These are phyloP conservation scores for Dioctria rufipes DNA, from an alignment of 2,888 invertebrate species.

Conservation along the genomic window DNA sequence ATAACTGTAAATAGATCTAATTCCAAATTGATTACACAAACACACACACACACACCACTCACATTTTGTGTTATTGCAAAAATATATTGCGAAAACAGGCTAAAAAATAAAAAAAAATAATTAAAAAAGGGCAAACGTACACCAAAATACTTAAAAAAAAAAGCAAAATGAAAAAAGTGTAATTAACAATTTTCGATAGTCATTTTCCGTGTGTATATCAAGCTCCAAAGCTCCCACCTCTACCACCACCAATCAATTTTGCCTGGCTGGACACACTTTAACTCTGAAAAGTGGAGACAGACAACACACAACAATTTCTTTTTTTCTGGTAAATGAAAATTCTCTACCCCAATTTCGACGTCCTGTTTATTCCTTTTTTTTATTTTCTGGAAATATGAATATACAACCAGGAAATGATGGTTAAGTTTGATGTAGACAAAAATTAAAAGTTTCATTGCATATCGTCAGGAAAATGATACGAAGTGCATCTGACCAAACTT, in stretches of 20 bases:
- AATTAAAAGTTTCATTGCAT: slow-evolving; percentile 27
- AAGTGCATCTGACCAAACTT: not conserved
- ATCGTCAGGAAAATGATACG: not conserved
- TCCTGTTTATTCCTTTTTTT: not conserved
- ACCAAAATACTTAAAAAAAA: not conserved
- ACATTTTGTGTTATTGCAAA: not conserved
- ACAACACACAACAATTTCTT: slow-evolving; percentile 7
- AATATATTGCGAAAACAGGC: not conserved
- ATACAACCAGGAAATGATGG: not conserved
- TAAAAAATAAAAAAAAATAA: not conserved
- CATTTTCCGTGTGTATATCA: not conserved
- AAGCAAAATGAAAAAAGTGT: not conserved
- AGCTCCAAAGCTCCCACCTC: not conserved
- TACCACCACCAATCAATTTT: not conserved
- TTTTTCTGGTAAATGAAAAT: slow-evolving; percentile 20
- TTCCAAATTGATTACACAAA: not conserved
- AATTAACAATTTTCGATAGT: slow-evolving; percentile 18
- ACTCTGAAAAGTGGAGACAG: not conserved
- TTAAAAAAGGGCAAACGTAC: not conserved
- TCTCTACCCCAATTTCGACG: not conserved
- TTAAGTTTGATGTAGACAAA: slow-evolving; percentile 14
- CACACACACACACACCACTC: not conserved
- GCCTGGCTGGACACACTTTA: not conserved
- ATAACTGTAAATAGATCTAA: slow-evolving; percentile 8
- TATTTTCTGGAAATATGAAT: not conserved